These are phyloP conservation scores for Dromaius novaehollandiae DNA, from an alignment of 2,113 vertebrate genomes.

Conservation along the genomic window DNA sequence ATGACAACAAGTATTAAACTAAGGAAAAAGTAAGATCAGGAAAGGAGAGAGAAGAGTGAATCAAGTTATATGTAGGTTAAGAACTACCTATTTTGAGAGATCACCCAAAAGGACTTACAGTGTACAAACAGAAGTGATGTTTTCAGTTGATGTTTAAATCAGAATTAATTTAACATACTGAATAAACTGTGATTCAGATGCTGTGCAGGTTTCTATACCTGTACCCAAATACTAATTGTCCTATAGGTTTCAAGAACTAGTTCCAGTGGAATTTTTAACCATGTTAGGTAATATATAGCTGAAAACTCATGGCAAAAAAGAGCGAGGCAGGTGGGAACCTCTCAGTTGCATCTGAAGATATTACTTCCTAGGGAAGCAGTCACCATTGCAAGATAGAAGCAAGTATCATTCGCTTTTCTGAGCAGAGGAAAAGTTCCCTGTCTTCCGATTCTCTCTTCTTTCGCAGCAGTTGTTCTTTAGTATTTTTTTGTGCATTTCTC, in stretches of 20 bases:
- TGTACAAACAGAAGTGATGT: rapidly evolving
- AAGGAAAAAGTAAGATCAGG: neutral
- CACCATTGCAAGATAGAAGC: neutral
- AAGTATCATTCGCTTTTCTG: neutral
- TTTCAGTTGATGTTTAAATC: neutral
- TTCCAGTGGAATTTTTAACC: neutral
- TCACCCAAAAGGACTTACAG: neutral
- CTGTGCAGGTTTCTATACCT: neutral
- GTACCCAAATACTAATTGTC: neutral
- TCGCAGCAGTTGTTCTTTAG: neutral
- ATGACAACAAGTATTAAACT: neutral
- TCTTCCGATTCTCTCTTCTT: neutral
- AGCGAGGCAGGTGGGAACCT: rapidly evolving
- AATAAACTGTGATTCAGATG: neutral
- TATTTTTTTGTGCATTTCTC: neutral
- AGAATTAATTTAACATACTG: neutral
- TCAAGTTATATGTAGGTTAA: neutral
- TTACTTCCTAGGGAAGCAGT: neutral
- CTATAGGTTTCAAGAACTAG: neutral
- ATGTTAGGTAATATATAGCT: rapidly evolving
- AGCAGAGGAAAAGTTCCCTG: neutral
- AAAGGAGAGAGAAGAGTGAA: neutral
- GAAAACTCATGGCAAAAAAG: rapidly evolving
- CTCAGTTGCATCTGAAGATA: rapidly evolving
- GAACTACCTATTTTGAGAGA: neutral